A percentile compares a stretch with the other conserved stretches of the same genome.
These are phyloP conservation scores for Anguilla megastoma DNA, from an alignment of 2,797 vertebrate species.

Conservation along the genomic window DNA sequence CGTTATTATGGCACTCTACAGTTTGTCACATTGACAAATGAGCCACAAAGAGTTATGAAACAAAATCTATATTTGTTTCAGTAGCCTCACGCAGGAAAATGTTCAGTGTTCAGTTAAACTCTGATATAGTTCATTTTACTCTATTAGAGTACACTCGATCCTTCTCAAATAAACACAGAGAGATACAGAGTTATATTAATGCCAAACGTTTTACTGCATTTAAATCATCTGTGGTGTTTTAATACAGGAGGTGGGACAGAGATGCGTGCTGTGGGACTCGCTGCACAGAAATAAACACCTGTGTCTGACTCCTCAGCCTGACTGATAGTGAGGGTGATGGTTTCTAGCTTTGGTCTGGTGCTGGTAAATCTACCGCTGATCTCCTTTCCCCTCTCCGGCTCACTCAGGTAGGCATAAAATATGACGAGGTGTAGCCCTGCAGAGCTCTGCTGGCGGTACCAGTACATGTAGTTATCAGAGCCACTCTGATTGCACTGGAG, in stretches of 20 bases:
- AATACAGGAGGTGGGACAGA: neutral
- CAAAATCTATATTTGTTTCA: too few relatives aligned
- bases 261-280: neutral
- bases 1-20: too few relatives aligned
- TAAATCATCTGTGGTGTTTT: neutral
- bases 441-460: constrained; percentile 15
- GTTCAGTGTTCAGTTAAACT: too few relatives aligned
- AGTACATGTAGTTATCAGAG: neutral
- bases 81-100: too few relatives aligned
- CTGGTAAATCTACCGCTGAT: constrained; percentile 7
- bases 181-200: too few relatives aligned
- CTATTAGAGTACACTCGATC: too few relatives aligned
- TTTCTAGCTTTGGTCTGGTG: neutral
- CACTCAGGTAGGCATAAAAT: neutral
- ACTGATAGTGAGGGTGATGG: neutral
- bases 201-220: too few relatives aligned
- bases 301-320: constrained; percentile 16
- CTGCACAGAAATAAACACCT: constrained; percentile 31
- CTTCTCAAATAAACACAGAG: too few relatives aligned
- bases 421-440: constrained; percentile 8
- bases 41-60: too few relatives aligned
- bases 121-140: too few relatives aligned
- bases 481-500: constrained; percentile 7
- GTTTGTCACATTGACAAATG: too few relatives aligned
- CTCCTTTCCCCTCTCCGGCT: neutral